These are phyloP conservation scores for Pangasius djambal DNA, from an alignment of 2,797 vertebrate species.

Conservation along the genomic window DNA sequence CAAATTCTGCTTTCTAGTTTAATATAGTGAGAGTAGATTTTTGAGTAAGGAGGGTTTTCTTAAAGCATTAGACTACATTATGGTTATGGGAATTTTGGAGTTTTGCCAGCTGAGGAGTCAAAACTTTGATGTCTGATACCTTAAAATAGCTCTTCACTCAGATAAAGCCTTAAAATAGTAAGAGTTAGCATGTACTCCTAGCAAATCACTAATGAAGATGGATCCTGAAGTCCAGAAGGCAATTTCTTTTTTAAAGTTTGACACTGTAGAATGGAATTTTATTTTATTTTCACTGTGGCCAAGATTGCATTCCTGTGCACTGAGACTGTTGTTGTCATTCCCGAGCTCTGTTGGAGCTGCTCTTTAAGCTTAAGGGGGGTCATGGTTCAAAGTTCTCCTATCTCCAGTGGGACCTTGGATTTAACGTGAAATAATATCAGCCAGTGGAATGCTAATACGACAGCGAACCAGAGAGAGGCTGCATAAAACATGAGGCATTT, in stretches of 20 bases:
- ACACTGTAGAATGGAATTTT: background rate
- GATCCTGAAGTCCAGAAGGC: background rate
- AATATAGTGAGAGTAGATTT: background rate
- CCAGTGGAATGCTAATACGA: background rate
- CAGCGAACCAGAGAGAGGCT: no score
- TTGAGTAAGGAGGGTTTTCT: background rate
- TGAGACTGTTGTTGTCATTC: conserved; percentile 52
- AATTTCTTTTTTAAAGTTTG: background rate
- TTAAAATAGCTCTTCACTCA: conserved; percentile 11
- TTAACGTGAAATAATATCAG: conserved; percentile 3
- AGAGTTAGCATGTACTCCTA: background rate
- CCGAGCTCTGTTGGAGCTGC: conserved; percentile 28
- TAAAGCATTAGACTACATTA: background rate
- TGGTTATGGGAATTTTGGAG: background rate
- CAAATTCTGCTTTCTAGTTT: conserved; percentile 15
- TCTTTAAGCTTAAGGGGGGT: background rate
- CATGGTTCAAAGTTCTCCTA: conserved; percentile 33
- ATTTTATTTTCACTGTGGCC: background rate
- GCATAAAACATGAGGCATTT: background rate
- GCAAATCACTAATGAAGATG: background rate
- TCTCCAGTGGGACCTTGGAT: conserved; percentile 25
- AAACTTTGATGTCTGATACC: background rate
- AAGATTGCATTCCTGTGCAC: conserved; percentile 14
- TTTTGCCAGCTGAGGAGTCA: conserved; percentile 10
- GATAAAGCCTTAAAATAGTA: conserved; percentile 9